Conservation (phyloP, 2,113 vertebrate genomes). For the Phasianus colchicus region DNA sequence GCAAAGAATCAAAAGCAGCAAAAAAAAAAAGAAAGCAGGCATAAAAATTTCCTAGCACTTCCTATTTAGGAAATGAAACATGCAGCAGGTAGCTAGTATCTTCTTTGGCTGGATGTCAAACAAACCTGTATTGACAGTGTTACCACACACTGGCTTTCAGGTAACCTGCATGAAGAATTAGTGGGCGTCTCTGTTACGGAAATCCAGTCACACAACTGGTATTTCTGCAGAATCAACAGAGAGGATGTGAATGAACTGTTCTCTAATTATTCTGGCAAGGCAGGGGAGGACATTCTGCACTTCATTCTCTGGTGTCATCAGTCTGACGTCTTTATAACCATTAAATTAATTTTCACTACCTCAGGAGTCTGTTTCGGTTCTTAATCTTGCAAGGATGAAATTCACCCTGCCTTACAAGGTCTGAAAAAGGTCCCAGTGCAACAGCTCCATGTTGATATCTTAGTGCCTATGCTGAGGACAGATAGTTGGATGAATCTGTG, state of each 20-base stretch:
- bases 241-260: constrained; percentile 35
- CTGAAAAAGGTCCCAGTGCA: background rate
- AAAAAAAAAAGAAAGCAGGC: background rate
- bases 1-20: constrained; percentile 12
- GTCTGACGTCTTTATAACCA: constrained; percentile 41
- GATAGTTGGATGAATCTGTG: background rate
- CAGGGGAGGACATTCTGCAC: constrained; percentile 39
- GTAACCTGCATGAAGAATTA: background rate
- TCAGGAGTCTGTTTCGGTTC: constrained; percentile 20
- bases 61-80: background rate
- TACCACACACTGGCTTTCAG: background rate
- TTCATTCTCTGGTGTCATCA: constrained; percentile 38
- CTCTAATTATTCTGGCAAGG: constrained; percentile 49
- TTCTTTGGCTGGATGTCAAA: background rate
- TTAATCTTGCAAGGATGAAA: constrained; percentile 1
- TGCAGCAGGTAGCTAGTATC: background rate
- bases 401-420: background rate
- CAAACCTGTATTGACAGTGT: background rate
- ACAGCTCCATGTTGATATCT: background rate
- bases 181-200: fast-evolving
- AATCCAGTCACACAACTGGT: background rate
- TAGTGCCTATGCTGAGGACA: background rate
- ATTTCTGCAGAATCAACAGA: constrained; percentile 31
- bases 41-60: constrained; percentile 1
- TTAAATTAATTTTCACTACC: constrained; percentile 54